Conservation (phyloP, 2,113 vertebrate genomes). For the Lophura nycthemera region DNA sequence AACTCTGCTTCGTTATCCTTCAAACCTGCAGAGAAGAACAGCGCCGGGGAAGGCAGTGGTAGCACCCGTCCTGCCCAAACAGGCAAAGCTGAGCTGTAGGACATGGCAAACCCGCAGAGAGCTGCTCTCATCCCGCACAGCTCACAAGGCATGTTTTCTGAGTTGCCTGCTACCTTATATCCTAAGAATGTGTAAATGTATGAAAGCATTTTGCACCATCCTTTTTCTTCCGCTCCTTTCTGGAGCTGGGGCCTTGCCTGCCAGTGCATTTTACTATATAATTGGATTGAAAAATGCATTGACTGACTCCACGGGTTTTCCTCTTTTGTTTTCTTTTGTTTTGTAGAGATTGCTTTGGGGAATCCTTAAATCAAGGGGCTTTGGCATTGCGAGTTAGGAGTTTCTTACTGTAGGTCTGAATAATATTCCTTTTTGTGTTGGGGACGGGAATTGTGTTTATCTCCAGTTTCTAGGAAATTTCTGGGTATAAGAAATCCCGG, state of each 20-base stretch:
- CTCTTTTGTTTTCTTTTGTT: not conserved
- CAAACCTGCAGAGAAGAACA: slow-evolving; percentile 66
- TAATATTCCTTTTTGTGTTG: not conserved
- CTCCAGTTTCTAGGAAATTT: slow-evolving; percentile 15
- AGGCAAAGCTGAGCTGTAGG: slow-evolving; percentile 77
- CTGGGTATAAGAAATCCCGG: slow-evolving; percentile 30
- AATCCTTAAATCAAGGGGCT: slow-evolving; percentile 16
- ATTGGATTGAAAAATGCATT: slow-evolving; percentile 22
- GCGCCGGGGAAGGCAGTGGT: not conserved
- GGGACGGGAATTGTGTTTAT: not conserved
- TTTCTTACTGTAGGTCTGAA: slow-evolving; percentile 31
- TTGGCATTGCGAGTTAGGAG: not conserved
- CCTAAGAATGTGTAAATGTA: slow-evolving; percentile 73
- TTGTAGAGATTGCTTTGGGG: not conserved
- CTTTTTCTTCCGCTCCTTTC: slow-evolving; percentile 58
- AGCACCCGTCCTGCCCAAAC: slow-evolving; percentile 35
- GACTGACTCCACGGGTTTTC: not conserved
- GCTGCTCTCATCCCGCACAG: slow-evolving; percentile 46
- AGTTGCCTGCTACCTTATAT: slow-evolving; percentile 66
- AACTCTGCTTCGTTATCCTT: slow-evolving; percentile 92
- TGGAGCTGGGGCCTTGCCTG: slow-evolving; percentile 58
- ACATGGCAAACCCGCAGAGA: not conserved
- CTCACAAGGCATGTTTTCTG: slow-evolving; percentile 56
- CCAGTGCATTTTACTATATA: slow-evolving; percentile 52
- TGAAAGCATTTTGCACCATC: slow-evolving; percentile 70